Evolutionary conservation across 1,140 invertebrate species (phyloP).

Genomic region (Odontomachus brunneus): DNA sequence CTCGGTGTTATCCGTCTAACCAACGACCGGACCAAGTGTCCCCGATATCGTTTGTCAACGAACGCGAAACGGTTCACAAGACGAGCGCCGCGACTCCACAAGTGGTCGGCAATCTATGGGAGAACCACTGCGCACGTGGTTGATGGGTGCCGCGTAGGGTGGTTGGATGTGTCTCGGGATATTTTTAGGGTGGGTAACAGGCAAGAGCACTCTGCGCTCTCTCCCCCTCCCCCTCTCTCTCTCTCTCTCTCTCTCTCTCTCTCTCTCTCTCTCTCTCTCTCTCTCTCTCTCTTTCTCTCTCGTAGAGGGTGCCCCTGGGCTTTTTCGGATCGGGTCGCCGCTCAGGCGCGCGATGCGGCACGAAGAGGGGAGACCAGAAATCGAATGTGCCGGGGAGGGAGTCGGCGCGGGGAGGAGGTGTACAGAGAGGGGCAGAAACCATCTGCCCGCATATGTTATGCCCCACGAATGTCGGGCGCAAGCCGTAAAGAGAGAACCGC

Average conservation of each 20-base stretch:
- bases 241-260: background rate
- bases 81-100: conserved; percentile 54
- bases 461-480: conserved; percentile 71
- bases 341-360: conserved; percentile 63
- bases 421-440: conserved; percentile 72
- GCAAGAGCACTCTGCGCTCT: conserved; percentile 67
- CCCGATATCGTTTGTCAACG: no score
- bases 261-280: background rate
- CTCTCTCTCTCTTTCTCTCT: background rate
- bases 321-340: conserved; percentile 74
- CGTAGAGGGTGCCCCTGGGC: conserved; percentile 75
- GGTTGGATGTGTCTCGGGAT: conserved; percentile 74
- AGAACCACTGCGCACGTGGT: conserved; percentile 74
- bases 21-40: no score
- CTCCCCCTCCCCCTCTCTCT: background rate
- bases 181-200: conserved; percentile 75
- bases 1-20: no score
- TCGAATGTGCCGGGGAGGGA: conserved; percentile 43
- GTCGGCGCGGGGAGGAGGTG: conserved; percentile 17
- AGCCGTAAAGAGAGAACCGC: conserved; percentile 74
- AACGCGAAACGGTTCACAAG: no score
- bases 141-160: conserved; percentile 68
- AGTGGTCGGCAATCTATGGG: conserved; percentile 66
- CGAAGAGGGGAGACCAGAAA: conserved; percentile 56
- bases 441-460: conserved; percentile 82